Base-by-base conservation (phyloP, 2,888 invertebrate species). In the Drosophila putrida region DNA sequence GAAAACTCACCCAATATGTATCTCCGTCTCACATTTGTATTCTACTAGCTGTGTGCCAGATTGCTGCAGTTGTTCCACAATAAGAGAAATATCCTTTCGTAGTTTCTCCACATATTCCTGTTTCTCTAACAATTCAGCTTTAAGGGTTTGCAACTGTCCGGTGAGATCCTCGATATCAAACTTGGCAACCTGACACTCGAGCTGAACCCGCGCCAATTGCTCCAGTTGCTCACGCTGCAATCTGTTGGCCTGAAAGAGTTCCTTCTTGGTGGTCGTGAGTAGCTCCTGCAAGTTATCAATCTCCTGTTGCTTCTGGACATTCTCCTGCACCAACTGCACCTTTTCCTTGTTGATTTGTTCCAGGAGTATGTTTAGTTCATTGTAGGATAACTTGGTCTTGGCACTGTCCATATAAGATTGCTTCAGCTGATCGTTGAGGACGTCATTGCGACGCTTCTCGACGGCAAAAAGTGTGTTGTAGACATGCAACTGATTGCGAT, bases 401-500 rank as follows among this genome's bases (percentile, higher is more conserved):
- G 89, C 81, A 13, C 83, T 80, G 9, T 92, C 90, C 1, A 91
- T 88, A 9, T 84, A 62, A 0, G 86, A 80, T 5, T 77, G 81
- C 36, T 82, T 84, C 0, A 92, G 60, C 35, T 90, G 89, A 3
- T 73, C 77, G 36, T 80, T 91, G 0, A 92, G 64, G 0, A 91
- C 87, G 10, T 90, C 90, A 49, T 91, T 92, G 31, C 88, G 90
- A 43, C 90, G 91, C 54, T 91, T 90, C 62, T 92, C 92, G 28
- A 90, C 88, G 0, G 89, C 88, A 35, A 91, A 92, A 0, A 92
- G 82, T 0, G 91, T 86, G 31, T 90, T 91, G 15, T 90, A 86
- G 3, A 91, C 91, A 55, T 92, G 91, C 60, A 92, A 66, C 58
- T 92, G 91, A 61, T 90, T 92, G 64, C 91, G 92, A 3, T 79